Percentiles rank a stretch among this genome's conserved stretches.
These are phyloP conservation scores for Prionace glauca DNA, from an alignment of 2,797 vertebrate genomes.

Conservation along the genomic window DNA sequence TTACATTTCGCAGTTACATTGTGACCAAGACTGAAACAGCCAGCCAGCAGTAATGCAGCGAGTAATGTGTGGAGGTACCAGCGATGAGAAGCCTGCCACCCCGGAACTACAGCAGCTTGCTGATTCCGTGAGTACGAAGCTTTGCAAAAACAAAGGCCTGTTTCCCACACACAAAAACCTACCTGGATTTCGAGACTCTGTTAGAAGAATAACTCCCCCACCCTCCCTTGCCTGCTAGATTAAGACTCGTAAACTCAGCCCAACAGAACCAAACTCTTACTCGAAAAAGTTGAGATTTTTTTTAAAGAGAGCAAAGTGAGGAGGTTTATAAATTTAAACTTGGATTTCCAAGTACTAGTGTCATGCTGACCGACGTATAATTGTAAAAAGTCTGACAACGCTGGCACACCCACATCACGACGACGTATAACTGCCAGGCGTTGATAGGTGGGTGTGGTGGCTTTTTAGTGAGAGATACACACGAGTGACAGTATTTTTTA, in stretches of 20 bases:
- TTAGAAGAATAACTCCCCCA: no score
- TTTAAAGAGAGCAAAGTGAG: background rate
- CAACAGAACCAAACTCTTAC: background rate
- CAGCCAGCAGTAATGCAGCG: accelerated
- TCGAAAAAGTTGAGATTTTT: background rate
- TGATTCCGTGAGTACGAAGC: background rate
- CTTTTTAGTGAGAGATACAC: background rate
- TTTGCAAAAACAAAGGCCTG: no score
- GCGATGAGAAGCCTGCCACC: background rate
- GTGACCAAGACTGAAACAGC: background rate
- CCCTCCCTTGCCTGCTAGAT: no score
- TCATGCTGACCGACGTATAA: background rate
- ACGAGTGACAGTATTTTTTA: background rate
- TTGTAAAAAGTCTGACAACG: background rate
- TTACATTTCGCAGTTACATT: background rate
- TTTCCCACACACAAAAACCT: background rate
- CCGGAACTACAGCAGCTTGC: background rate
- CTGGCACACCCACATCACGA: no score
- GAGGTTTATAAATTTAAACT: background rate
- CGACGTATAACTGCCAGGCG: background rate
- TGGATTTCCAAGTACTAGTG: background rate
- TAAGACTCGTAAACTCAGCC: no score
- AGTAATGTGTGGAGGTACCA: background rate
- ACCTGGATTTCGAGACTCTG: no score
- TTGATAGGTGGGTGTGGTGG: background rate